Conservation (phyloP, 2,113 vertebrate species). For the Leptodactylus fuscus region DNA sequence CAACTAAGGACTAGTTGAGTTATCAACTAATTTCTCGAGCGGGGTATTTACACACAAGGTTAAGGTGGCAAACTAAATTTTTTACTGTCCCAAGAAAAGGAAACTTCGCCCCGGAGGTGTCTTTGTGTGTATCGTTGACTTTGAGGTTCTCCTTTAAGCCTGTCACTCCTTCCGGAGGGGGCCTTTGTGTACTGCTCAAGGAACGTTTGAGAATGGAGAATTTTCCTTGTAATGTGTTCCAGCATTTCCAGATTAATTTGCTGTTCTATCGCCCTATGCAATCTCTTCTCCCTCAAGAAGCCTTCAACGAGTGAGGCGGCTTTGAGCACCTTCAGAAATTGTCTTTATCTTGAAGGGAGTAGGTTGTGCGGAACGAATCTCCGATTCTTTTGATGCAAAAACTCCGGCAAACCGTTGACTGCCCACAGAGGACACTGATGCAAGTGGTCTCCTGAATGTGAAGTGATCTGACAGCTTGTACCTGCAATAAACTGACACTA, state of each 20-base stretch:
- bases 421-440: not conserved
- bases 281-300: slow-evolving; percentile 4
- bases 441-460: not conserved
- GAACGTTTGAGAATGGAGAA: not conserved
- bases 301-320: not conserved
- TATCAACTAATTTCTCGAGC: too few species aligned
- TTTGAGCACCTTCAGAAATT: not conserved
- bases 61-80: too few species aligned
- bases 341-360: slow-evolving; percentile 12
- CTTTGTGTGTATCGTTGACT: too few species aligned
- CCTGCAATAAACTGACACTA: not conserved
- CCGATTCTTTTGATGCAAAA: not conserved
- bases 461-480: not conserved
- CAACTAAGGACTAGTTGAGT: too few species aligned
- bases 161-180: not conserved
- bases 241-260: not conserved
- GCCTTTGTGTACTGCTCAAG: not conserved
- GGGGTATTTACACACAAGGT: too few species aligned
- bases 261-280: not conserved
- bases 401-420: not conserved
- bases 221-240: not conserved
- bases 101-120: too few species aligned
- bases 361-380: not conserved
- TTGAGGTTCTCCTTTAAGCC: too few species aligned
- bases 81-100: too few species aligned